These are phyloP conservation scores for Oncorhynchus kisutch DNA, from an alignment of 2,113 vertebrate genomes.

Conservation along the genomic window DNA sequence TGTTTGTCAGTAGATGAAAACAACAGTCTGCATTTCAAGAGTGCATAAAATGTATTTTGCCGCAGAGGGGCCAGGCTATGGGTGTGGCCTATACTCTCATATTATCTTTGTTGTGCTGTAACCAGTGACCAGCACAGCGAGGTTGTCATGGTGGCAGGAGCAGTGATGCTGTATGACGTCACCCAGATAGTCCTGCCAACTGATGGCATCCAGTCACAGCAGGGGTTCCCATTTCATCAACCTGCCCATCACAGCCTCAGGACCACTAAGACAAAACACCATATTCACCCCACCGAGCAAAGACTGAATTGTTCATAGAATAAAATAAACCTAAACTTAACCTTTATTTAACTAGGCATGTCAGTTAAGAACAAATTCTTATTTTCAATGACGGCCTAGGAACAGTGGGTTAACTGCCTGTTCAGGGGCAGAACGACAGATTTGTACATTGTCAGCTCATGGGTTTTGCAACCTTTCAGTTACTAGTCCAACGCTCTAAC, in stretches of 20 bases:
- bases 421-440: too few relatives aligned
- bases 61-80: background rate
- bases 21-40: background rate
- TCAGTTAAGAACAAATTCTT: too few relatives aligned
- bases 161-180: slow-evolving; percentile 93
- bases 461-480: too few relatives aligned
- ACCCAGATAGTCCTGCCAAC: slow-evolving; percentile 95
- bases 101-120: slow-evolving; percentile 75
- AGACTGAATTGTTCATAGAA: too few relatives aligned
- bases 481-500: too few relatives aligned
- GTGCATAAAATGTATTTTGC: background rate
- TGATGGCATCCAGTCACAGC: slow-evolving; percentile 82
- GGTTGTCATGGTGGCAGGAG: slow-evolving; percentile 85
- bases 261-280: slow-evolving; percentile 62
- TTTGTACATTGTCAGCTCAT: too few relatives aligned
- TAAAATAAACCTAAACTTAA: too few relatives aligned
- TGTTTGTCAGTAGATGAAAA: slow-evolving; percentile 40
- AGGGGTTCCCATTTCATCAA: slow-evolving; percentile 82
- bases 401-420: too few relatives aligned
- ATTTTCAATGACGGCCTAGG: too few relatives aligned
- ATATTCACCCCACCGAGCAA: background rate
- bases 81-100: slow-evolving; percentile 62
- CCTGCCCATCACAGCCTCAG: slow-evolving; percentile 82
- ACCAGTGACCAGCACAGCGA: slow-evolving; percentile 86
- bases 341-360: too few relatives aligned